A percentile compares a stretch with the other conserved stretches of the same genome.
These are phyloP conservation scores for Myotis yumanensis DNA, from an alignment of 2,113 vertebrate genomes.

Conservation along the genomic window DNA sequence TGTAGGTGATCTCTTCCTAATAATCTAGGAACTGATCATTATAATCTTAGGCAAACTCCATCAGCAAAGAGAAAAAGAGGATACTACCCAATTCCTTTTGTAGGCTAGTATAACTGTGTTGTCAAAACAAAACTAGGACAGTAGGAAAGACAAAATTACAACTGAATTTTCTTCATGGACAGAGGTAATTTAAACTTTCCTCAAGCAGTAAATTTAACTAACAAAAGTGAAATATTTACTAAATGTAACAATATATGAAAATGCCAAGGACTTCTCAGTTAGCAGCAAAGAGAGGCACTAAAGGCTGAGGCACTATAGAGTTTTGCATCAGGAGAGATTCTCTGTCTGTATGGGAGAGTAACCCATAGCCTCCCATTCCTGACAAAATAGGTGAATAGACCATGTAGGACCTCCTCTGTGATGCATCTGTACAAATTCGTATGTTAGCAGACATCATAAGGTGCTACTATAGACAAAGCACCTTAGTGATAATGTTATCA, in stretches of 20 bases:
- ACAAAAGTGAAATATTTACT: slow-evolving; percentile 11
- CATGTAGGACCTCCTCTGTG: not conserved
- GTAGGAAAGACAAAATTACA: slow-evolving; percentile 42
- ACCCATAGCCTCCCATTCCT: not conserved
- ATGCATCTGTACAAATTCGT: not conserved
- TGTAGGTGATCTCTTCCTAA: not conserved
- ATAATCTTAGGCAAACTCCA: not conserved
- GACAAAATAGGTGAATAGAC: not conserved
- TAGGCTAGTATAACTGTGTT: not conserved
- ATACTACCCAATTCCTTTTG: not conserved
- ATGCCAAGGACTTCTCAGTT: not conserved
- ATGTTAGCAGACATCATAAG: not conserved
- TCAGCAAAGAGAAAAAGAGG: not conserved
- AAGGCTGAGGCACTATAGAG: not conserved
- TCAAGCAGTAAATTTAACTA: not conserved
- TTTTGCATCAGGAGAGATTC: not conserved
- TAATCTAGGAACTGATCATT: not conserved
- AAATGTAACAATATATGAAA: not conserved
- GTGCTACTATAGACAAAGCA: not conserved
- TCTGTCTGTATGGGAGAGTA: not conserved
- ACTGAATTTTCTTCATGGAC: not conserved
- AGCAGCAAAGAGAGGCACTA: not conserved
- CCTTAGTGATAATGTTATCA: not conserved
- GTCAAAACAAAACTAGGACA: not conserved
- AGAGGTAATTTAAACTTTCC: not conserved